phyloP scores from a whole-genome alignment of 1,140 invertebrate species.

The Colletes latitarsis region DNA sequence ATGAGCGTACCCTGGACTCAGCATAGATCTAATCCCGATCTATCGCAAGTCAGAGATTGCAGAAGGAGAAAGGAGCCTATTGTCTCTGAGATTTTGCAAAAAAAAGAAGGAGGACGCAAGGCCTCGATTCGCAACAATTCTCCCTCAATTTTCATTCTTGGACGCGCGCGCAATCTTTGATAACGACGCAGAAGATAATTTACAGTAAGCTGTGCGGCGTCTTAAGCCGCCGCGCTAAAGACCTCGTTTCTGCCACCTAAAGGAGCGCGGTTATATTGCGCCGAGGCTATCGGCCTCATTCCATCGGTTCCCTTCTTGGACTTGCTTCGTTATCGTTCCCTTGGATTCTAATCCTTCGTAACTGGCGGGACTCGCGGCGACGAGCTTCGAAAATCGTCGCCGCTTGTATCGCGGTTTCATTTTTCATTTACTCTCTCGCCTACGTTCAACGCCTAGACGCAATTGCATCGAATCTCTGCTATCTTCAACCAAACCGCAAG shows the following conservation, averaged over 20 bases:
- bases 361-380: neutral
- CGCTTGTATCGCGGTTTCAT: neutral
- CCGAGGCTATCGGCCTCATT: constrained; percentile 65
- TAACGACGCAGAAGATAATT: constrained; percentile 45
- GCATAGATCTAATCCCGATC: too few relatives aligned
- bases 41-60: neutral
- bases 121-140: constrained; percentile 1
- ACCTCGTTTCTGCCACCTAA: constrained; percentile 66
- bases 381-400: constrained; percentile 5
- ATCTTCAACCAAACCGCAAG: too few relatives aligned
- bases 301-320: constrained; percentile 45
- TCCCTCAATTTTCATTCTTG: constrained; percentile 33
- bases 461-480: too few relatives aligned
- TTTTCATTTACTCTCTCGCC: neutral
- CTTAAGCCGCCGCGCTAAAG: constrained; percentile 56
- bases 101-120: neutral
- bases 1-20: too few relatives aligned
- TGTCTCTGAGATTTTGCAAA: neutral
- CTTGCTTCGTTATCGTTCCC: constrained; percentile 42
- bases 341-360: constrained; percentile 4
- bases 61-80: neutral
- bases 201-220: constrained; percentile 58
- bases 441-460: neutral
- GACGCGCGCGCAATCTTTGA: constrained; percentile 41
- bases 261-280: constrained; percentile 64